These are phyloP conservation scores for Melanotaenia pygmaea DNA, from an alignment of 2,797 vertebrate genomes.

Conservation along the genomic window DNA sequence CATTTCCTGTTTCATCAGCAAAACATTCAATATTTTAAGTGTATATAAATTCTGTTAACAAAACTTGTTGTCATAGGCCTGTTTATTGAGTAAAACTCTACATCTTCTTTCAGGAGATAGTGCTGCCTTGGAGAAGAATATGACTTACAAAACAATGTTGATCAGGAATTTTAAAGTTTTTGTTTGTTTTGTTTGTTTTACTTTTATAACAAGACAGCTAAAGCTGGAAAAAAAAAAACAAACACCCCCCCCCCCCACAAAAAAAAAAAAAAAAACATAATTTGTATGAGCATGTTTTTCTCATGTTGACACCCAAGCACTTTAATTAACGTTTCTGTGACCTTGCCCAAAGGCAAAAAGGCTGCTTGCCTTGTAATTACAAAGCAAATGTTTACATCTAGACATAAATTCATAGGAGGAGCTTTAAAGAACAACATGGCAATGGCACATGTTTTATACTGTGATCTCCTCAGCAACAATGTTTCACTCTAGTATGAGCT, in stretches of 20 bases:
- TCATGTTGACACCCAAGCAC: background rate
- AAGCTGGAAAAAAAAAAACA: background rate
- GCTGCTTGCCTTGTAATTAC: background rate
- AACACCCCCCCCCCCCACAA: too few relatives aligned
- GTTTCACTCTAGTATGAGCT: too few relatives aligned
- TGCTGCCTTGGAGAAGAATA: background rate
- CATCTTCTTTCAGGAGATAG: background rate
- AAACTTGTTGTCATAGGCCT: background rate
- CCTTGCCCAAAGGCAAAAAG: background rate
- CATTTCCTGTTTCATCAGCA: background rate
- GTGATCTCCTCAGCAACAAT: too few relatives aligned
- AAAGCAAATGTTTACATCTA: background rate
- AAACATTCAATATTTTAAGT: background rate
- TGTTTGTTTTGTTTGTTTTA: too few relatives aligned
- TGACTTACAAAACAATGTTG: background rate
- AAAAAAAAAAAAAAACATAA: too few relatives aligned
- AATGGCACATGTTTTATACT: too few relatives aligned
- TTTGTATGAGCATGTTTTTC: too few relatives aligned
- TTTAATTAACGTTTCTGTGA: background rate
- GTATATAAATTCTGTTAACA: background rate
- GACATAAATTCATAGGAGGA: background rate
- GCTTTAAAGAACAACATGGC: too few relatives aligned
- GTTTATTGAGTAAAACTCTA: background rate
- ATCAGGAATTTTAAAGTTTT: background rate
- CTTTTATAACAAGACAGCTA: too few relatives aligned